Percentiles rank a stretch among this genome's conserved stretches.
Conservation (phyloP, 2,113 vertebrate species). For the Dipodomys ordii region DNA sequence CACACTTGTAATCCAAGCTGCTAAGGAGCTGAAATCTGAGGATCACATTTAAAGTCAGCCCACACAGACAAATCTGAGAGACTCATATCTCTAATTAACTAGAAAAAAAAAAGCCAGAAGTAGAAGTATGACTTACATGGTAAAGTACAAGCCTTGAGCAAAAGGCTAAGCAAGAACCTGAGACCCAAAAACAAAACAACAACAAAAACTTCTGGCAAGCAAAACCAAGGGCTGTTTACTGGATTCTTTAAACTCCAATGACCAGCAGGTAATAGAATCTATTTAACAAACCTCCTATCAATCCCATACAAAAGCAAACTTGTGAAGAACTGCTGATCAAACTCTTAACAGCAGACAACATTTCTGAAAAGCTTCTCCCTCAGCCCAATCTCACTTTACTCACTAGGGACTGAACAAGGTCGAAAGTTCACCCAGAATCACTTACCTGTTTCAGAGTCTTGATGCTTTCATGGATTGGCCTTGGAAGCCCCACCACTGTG, state of each 20-base stretch:
- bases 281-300: neutral
- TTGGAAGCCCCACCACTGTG: conserved; percentile 96
- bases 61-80: no score
- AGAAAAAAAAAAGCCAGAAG: no score
- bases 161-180: no score
- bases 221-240: neutral
- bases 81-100: no score
- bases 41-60: no score
- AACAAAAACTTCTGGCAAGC: neutral
- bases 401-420: conserved; percentile 39
- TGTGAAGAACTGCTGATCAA: neutral
- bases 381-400: neutral
- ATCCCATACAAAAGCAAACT: neutral
- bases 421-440: neutral
- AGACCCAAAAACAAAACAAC: no score
- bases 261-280: neutral
- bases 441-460: conserved; percentile 96
- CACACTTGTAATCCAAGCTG: no score
- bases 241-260: neutral
- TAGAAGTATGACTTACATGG: no score
- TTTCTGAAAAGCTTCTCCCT: conserved; percentile 3
- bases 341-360: neutral
- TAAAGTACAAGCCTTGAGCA: no score
- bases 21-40: no score
- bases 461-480: conserved; percentile 99